Base-by-base conservation (phyloP, 2,888 invertebrate species). In the Asteroscopus sphinx region DNA sequence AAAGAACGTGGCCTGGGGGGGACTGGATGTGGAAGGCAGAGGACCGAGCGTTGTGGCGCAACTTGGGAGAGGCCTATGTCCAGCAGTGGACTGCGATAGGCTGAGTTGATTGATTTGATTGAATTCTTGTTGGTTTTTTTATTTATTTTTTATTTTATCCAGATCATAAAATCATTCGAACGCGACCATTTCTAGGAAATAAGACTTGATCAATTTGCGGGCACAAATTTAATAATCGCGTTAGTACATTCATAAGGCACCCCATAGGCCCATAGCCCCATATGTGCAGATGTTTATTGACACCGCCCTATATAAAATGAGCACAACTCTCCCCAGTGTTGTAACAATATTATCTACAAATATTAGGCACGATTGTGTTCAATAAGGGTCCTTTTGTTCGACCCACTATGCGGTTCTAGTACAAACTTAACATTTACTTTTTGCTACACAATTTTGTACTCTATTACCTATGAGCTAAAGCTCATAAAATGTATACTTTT, bases 281-380 rank as follows among this genome's bases (percentile, higher is more conserved):
- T 57, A 51, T 49, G 76, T 72, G 76, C 74, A 76, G 74, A 76
- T 82, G 80, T 82, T 78, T 80, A 76, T 76, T 73, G 76, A 75
- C 71, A 81, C 73, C 80, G 82, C 81, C 81, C 81, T 79, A 77
- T 73, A 78, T 81, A 75, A 78, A 74, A 78, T 75, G 70, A 76
- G 68, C 77, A 68, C 73, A 76, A 70, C 76, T 78, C 79, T 76
- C 68, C 78, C 78, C 77, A 66, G 71, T 75, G 80, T 83, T 87
- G 86, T 87, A 87, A 90, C 88, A 91, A 90, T 91, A 90, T 91
- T 91, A 91, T 91, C 88, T 90, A 90, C 89, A 89, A 90, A 90
- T 87, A 91, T 90, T 91, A 88, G 88, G 83, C 79, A 64, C 82
- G 84, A 89, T 89, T 87, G 87, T 88, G 78, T 77, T 82, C 74